Evolutionary conservation across 2,113 vertebrate species (phyloP), one percentile per base, ranked within the genome.

Genomic region (Thunnus thynnus): DNA sequence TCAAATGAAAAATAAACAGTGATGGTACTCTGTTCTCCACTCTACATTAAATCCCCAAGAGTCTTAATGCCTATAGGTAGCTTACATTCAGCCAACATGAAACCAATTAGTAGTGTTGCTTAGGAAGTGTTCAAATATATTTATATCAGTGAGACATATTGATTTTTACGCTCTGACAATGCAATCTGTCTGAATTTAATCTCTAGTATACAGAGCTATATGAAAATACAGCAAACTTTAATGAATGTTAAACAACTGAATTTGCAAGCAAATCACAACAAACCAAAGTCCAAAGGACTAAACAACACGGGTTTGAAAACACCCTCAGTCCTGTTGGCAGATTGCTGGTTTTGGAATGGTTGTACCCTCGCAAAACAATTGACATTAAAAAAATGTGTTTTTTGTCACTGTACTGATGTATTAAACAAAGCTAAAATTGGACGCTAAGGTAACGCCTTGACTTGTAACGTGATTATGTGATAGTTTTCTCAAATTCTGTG

Each of bases 51-150:
- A 62, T 82, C 55, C 75, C 51, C 16, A 25, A 78, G 52, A 72
- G 52, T 66, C 32, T 60, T 13, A 27, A 50, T 71, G 72, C 78
- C 72, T 61, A 13, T 60, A 76, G 77, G 73, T 52, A 27, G 51
- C 57, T 30, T 71, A 57, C 48, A 77, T 74, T 76, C 48, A 77
- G 36, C 12, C 32, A 62, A 63, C 72, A 64, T 78, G 12, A 80
- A 81, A 66, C 69, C 76, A 86, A 82, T 84, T 82, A 80, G 36
- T 13, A 75, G 47, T 69, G 47, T 50, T 57, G 16, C 58, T 70
- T 6, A 66, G 44, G 47, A 4, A 69, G 25, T 12, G 20, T 67
- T 30, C 63, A 20, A 17, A 47, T 41, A 51, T 62, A 3, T 60
- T 63, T 32, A 30, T 58, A 16, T 46, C 20, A 78, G 55, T 61